phyloP scores from a whole-genome alignment of 2,113 vertebrate species.

The Petromus typicus region DNA sequence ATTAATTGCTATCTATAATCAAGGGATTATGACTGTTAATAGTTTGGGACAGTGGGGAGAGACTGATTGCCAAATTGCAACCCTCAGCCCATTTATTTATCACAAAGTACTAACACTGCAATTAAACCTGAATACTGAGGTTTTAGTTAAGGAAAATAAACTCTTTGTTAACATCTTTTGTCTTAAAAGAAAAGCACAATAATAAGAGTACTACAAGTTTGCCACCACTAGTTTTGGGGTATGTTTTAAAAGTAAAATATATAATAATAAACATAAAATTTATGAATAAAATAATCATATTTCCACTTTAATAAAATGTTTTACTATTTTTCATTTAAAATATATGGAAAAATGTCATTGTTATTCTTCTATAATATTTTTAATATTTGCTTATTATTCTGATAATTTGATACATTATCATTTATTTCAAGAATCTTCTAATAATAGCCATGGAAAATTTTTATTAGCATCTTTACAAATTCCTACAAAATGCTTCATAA shows the following conservation, averaged over 20 bases:
- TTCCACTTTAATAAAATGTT: background rate
- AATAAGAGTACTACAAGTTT: background rate
- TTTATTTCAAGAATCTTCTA: background rate
- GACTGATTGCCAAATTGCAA: background rate
- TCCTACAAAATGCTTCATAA: background rate
- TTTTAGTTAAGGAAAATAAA: background rate
- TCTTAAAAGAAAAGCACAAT: background rate
- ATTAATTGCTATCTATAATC: background rate
- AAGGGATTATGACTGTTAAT: background rate
- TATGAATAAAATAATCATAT: background rate
- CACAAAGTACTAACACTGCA: background rate
- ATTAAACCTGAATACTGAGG: background rate
- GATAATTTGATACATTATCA: background rate
- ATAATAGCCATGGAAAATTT: background rate
- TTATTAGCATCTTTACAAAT: background rate
- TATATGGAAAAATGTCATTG: background rate
- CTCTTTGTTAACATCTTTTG: background rate
- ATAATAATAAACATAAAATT: background rate
- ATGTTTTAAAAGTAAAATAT: background rate
- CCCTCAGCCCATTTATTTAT: background rate
- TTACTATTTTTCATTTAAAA: background rate
- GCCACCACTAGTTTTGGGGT: background rate
- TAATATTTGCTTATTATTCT: constrained; percentile 24
- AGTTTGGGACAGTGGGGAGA: background rate
- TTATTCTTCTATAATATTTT: background rate